Base-by-base conservation (phyloP, 2,888 invertebrate genomes). In the Melinaea marsaeus region DNA sequence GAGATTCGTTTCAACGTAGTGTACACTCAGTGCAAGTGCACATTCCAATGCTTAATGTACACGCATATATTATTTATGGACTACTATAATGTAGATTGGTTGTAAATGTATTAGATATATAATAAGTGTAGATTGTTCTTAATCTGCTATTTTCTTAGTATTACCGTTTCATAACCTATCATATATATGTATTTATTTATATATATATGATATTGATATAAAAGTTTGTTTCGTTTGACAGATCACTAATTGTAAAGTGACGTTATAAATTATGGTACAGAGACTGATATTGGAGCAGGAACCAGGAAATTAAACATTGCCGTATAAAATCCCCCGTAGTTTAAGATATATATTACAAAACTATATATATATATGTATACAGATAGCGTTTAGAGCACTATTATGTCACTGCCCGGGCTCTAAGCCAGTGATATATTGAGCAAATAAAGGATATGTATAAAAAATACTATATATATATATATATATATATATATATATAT, bases 401-500 rank as follows among this genome's bases (percentile, higher is more conserved):
- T 64, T 58, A 60, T 64, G 61, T 72, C 77, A 81, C 81, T 81
- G 80, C 79, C 79, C 66, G 63, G 79, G 81, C 79, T 79, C 71
- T 67, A 79, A 79, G 82, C 80, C 79, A 75, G 78, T 82, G 79
- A 80, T 79, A 74, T 70, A 70, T 59, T 61, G 65, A 67, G 58
- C 63, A 63, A 65, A 65, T 59, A 48, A 37, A 64, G n/a, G 13
- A 37, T 56, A 56, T 57, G 22, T 34, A 45, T 22, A 58, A 46
- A 48, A 57, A 42, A 42, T 61, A 34, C 11, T 57, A 57, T 57
- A 57, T 22, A 22, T 22, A 22, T 22, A 22, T 22, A 22, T 22
- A 22, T 22, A 22, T 22, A 22, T 22, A 22, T 22, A 22, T 22
- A 22, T 22, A 22, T 22, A 22, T 22, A 22, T 22, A 22, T 22